phyloP scores from a whole-genome alignment of 2,797 vertebrate genomes.

The Pterois miles region DNA sequence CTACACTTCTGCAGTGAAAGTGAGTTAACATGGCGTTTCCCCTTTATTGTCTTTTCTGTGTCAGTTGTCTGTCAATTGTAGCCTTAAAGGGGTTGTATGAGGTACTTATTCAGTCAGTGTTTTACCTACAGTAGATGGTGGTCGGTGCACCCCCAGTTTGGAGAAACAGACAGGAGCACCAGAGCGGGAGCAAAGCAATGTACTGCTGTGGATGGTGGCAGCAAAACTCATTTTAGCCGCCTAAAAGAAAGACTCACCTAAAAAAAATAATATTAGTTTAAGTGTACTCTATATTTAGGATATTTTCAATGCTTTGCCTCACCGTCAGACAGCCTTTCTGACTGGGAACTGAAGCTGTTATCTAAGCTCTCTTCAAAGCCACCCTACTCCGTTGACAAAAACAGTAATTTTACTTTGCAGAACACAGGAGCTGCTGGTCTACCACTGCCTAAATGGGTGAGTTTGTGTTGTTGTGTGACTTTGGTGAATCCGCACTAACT shows the following conservation, averaged over 20 bases:
- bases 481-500: background rate
- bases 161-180: background rate
- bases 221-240: background rate
- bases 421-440: background rate
- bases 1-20: constrained; percentile 80
- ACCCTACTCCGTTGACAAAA: background rate
- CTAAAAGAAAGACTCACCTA: too few species aligned
- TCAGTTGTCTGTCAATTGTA: too few species aligned
- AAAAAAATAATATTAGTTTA: background rate
- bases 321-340: too few species aligned
- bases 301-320: too few species aligned
- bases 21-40: constrained; percentile 45
- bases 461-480: background rate
- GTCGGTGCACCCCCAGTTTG: background rate
- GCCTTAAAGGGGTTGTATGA: background rate
- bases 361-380: background rate
- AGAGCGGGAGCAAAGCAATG: background rate
- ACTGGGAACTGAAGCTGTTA: background rate
- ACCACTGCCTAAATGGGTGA: background rate
- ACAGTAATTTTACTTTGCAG: background rate
- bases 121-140: background rate
- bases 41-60: background rate
- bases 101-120: background rate
- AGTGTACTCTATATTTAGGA: too few species aligned
- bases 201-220: background rate